Percentiles rank a stretch among this genome's conserved stretches.
Conservation (phyloP, 2,113 vertebrate species). For the Lycaon pictus region DNA sequence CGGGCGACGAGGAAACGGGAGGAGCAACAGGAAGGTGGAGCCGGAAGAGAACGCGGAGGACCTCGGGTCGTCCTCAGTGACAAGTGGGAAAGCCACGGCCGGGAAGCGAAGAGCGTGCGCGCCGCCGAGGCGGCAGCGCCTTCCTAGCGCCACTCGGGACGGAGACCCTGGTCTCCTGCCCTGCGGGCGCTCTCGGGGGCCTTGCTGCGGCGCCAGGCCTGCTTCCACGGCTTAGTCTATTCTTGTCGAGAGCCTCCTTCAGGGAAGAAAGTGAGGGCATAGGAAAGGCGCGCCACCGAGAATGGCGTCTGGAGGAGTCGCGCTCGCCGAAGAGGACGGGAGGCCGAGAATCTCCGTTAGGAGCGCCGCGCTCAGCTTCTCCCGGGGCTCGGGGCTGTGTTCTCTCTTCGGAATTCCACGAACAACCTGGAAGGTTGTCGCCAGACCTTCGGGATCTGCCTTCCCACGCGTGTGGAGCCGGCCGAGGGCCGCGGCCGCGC, state of each 20-base stretch:
- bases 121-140: too few species aligned
- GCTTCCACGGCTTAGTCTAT: slow-evolving; percentile 43
- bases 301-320: too few species aligned
- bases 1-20: too few species aligned
- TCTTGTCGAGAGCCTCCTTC: background rate
- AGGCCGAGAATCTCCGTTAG: slow-evolving; percentile 49
- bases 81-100: too few species aligned
- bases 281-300: too few species aligned
- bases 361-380: slow-evolving; percentile 68
- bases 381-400: slow-evolving; percentile 74
- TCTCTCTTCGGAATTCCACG: slow-evolving; percentile 79
- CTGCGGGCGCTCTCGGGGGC: background rate
- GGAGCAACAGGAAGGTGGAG: too few species aligned
- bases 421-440: slow-evolving; percentile 75
- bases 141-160: too few species aligned
- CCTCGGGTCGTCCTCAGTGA: too few species aligned
- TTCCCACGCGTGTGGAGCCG: slow-evolving; percentile 64
- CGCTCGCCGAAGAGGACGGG: too few species aligned
- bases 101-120: too few species aligned
- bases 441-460: slow-evolving; percentile 82
- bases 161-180: too few species aligned
- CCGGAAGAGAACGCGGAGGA: too few species aligned
- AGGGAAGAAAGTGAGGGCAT: background rate
- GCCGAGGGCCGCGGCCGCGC: slow-evolving; percentile 58
- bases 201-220: background rate